Evolutionary conservation across 2,888 invertebrate genomes (phyloP), one percentile per base, ranked within the genome.

Genomic region (Lapara coniferarum): DNA sequence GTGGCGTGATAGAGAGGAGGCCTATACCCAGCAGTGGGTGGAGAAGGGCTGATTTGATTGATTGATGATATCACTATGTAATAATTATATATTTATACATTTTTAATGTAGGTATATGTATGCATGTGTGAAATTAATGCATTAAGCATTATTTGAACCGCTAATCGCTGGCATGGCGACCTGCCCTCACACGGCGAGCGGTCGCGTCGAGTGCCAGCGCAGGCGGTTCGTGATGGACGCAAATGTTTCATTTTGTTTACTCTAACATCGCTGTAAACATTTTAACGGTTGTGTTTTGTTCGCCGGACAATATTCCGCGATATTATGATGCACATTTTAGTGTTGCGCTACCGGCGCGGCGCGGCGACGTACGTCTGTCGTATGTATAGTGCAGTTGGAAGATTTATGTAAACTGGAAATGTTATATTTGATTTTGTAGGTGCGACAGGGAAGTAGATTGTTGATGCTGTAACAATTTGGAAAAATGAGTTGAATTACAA

Each of bases 191-290:
- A 13, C 19, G 46, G 63, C 63, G 19, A 63, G 63, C 63, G 49
- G 49, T 63, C 63, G 59, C 59, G 25, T 30, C 46, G 13, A 63
- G 63, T 63, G 63, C 63, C 63, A 19, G 49, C 63, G 49, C 49
- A 19, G 49, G 19, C 63, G 63, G 57, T 8, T 19, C 63, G 16
- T 16, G 46, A 13, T 63, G 63, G 63, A 49, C 58, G 49, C 51
- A 46, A 57, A 57, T 68, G 58, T 49, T 58, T 46, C 30, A 51
- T 68, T 58, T 57, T 51, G 57, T 51, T 68, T 57, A 68, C 63
- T 68, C 49, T 58, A 68, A 30, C 49, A 25, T 68, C 30, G 46
- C 58, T 57, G 68, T 68, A 58, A 58, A 68, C 57, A 68, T 57
- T 68, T 67, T 57, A 68, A 68, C 57, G 57, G 14, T 30, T 25